Conservation (phyloP, 64 coral and sea anemone genomes). For the Porites australiensis region DNA sequence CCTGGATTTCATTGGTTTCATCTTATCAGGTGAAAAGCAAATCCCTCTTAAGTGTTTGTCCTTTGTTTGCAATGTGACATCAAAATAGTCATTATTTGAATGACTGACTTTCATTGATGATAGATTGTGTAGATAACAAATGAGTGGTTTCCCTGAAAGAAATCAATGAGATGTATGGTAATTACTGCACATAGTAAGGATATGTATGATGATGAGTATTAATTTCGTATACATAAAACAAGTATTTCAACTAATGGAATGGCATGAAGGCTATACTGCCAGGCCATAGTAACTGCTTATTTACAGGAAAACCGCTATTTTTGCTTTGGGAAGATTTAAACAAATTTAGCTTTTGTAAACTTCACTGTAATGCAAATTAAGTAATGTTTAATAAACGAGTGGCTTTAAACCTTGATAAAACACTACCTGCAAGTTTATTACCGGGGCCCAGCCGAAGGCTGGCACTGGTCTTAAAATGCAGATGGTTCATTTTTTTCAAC, state of each 20-base stretch:
- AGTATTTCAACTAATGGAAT: neutral
- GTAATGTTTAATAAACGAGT: too few species aligned
- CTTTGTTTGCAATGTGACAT: conserved; percentile 59
- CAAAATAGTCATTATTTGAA: conserved; percentile 59
- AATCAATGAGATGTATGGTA: neutral
- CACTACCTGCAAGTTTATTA: too few species aligned
- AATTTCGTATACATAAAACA: neutral
- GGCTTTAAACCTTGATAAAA: too few species aligned
- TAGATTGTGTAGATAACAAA: conserved; percentile 58
- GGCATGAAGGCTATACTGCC: too few species aligned
- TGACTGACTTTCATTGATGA: conserved; percentile 56
- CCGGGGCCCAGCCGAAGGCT: too few species aligned
- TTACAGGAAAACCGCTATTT: too few species aligned
- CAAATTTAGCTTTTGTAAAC: too few species aligned
- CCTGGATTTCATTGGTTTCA: conserved; percentile 34
- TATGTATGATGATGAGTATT: neutral
- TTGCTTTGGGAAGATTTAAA: too few species aligned
- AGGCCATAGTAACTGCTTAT: too few species aligned
- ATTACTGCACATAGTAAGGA: neutral
- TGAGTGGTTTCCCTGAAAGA: conserved; percentile 32
- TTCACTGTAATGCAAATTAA: too few species aligned
- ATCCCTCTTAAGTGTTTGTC: conserved; percentile 14
- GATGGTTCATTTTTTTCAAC: too few species aligned
- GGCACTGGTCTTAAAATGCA: too few species aligned
- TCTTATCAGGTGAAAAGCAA: conserved; percentile 54